A percentile compares a stretch with the other conserved stretches of the same genome.
Conservation (phyloP, 2,113 vertebrate species). For the Oncorhynchus gorbuscha region DNA sequence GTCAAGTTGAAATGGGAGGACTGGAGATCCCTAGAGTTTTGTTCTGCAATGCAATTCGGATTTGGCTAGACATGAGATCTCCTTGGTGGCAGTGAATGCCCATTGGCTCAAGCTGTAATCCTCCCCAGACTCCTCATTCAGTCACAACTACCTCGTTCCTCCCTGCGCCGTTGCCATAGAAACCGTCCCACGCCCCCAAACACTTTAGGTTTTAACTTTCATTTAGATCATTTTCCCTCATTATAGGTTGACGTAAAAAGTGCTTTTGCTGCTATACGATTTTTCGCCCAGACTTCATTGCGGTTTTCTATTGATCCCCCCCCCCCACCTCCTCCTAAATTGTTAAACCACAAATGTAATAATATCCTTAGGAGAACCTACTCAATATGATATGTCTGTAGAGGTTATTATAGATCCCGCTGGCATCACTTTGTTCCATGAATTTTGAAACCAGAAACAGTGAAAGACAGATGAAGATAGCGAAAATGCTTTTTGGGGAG, state of each 20-base stretch:
- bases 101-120: background rate
- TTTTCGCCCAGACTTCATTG: background rate
- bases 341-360: background rate
- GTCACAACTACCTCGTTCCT: background rate
- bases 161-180: constrained; percentile 7
- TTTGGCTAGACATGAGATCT: background rate
- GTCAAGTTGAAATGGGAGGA: background rate
- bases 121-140: background rate
- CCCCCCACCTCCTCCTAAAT: background rate
- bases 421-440: constrained; percentile 3
- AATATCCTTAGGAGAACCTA: constrained; percentile 1
- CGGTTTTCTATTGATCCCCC: background rate
- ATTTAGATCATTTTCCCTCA: constrained; percentile 27
- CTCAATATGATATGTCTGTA: constrained; percentile 18
- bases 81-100: background rate
- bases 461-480: background rate
- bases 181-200: background rate
- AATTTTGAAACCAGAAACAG: background rate
- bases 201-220: background rate
- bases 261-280: background rate
- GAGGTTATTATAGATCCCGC: constrained; percentile 9
- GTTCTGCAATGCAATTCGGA: background rate
- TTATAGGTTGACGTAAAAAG: constrained; percentile 11
- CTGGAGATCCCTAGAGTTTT: background rate
- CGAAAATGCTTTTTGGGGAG: constrained; percentile 10